Evolutionary conservation across 2,797 vertebrate genomes (phyloP), one percentile per base, ranked within the genome.

Genomic region (Xenops minutus): DNA sequence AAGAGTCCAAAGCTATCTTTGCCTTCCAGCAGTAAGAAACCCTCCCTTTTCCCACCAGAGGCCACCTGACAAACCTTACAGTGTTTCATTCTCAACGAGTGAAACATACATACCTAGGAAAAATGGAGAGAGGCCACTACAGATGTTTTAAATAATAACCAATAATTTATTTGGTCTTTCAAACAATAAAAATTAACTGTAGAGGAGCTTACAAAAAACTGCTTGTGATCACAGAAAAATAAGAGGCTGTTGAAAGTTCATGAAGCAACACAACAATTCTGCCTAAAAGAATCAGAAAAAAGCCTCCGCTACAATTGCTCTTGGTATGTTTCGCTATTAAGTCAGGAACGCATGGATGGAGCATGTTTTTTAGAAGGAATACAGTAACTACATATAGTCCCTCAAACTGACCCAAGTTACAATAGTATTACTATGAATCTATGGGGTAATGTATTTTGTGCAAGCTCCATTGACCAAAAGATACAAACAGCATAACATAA

Each of bases 1-100:
- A 93, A 77, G 41, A 91, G 63, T 92, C 92, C 95, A 94, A 93
- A 96, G 80, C 56, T 92, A 95, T 84, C 88, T 73, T 15, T 94
- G 92, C 85, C 92, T 96, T 91, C 77, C 79, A 87, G 93, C 44
- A 1, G 44, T n/a, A 67, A 82, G 63, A 93, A 94, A 73, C 51
- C 10, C 66, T 91, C 78, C 76, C 63, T 93, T 49, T 87, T 91
- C 89, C 43, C 75, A 84, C 68, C 64, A 83, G 56, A 85, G 75
- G 85, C 54, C 87, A 95, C 88, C 89, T 95, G 93, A 93, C 80
- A 88, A 89, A 81, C 76, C 55, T 68, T 59, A 44, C 26, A 93
- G 39, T 20, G n/a, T 49, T 92, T 88, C 32, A n/a, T 37, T 82
- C 69, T 92, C 74, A 63, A 21, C 15, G 4, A 94, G 37, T 56